Conservation (phyloP, 1,140 invertebrate genomes). For the Magallana ariakensis region DNA sequence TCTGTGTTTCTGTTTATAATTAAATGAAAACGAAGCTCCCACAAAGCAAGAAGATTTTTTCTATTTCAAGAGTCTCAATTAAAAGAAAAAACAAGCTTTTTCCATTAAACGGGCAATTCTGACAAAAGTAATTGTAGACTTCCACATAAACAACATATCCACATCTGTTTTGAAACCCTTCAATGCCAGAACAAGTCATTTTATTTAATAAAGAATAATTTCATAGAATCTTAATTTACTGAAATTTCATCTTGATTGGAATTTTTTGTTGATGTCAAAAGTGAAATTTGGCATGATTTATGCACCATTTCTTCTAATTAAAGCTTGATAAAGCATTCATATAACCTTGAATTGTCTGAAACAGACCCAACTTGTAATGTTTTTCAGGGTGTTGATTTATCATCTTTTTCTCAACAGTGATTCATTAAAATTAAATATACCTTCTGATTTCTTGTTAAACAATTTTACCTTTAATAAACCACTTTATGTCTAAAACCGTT, state of each 20-base stretch:
- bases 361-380: too few relatives aligned
- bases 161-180: neutral
- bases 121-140: neutral
- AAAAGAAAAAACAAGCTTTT: slow-evolving; percentile 12
- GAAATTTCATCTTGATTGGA: neutral
- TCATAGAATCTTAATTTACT: neutral
- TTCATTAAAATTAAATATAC: too few relatives aligned
- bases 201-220: neutral
- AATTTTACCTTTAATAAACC: too few relatives aligned
- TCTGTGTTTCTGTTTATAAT: slow-evolving; percentile 11
- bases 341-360: neutral
- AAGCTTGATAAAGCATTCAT: neutral
- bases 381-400: too few relatives aligned
- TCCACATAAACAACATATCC: neutral
- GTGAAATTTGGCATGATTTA: neutral
- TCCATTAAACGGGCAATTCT: neutral
- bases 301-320: neutral
- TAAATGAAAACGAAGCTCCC: neutral
- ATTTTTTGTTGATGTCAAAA: neutral
- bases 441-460: too few relatives aligned
- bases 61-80: slow-evolving; percentile 14
- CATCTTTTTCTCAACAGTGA: too few relatives aligned
- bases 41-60: neutral
- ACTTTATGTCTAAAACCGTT: too few relatives aligned
- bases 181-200: neutral